Conservation (phyloP, 2,888 invertebrate genomes). For the Napeogenes sylphis region DNA sequence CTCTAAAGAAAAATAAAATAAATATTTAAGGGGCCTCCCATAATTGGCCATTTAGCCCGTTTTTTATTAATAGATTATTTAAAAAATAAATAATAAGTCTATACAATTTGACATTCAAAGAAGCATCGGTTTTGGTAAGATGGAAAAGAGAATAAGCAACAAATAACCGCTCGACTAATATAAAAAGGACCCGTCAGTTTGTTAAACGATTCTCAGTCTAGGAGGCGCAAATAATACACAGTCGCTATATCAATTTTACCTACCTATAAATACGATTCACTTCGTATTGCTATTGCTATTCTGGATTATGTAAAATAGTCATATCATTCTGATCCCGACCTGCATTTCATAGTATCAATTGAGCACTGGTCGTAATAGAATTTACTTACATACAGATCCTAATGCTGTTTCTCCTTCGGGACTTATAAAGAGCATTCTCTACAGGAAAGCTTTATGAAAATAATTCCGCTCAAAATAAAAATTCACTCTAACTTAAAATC, state of each 20-base stretch:
- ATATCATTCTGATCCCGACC: slow-evolving; percentile 9
- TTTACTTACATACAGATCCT: slow-evolving; percentile 10
- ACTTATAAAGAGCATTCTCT: slow-evolving; percentile 13
- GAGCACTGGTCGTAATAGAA: slow-evolving; percentile 7
- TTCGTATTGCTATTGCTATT: slow-evolving; percentile 21
- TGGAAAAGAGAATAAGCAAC: slow-evolving; percentile 40
- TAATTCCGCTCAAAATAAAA: neutral
- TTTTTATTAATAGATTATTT: too few species aligned
- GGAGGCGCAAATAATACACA: slow-evolving; percentile 52
- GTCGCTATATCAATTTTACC: slow-evolving; percentile 7
- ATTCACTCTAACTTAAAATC: neutral
- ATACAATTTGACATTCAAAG: slow-evolving; percentile 58
- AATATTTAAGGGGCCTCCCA: too few species aligned
- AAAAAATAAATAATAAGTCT: neutral
- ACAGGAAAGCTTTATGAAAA: neutral
- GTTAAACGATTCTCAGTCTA: slow-evolving; percentile 67
- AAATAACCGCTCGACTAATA: slow-evolving; percentile 59
- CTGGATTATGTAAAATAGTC: slow-evolving; percentile 24
- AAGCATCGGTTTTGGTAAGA: slow-evolving; percentile 63
- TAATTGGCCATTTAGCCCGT: too few species aligned
- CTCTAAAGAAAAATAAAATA: too few species aligned
- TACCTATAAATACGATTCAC: slow-evolving; percentile 13
- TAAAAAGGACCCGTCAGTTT: slow-evolving; percentile 75
- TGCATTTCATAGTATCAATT: slow-evolving; percentile 16
- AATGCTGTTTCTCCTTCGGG: slow-evolving; percentile 7